Evolutionary conservation across 2,888 invertebrate species (phyloP), one percentile per base, ranked within the genome.

Genomic region (Electrophaes corylata): DNA sequence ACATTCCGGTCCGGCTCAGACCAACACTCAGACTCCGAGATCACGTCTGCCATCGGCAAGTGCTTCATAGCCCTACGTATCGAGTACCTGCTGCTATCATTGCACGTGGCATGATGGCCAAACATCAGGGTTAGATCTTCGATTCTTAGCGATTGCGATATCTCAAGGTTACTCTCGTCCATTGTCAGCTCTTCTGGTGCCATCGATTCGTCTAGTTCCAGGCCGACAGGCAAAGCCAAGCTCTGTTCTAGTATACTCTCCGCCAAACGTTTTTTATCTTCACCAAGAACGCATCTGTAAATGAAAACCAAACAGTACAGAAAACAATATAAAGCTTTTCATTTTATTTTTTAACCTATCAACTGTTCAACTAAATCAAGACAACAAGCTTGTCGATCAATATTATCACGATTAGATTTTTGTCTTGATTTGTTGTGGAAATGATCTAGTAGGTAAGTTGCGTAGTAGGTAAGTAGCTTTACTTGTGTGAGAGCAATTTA

Each of bases 1-100:
- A 97, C 96, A 59, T 94, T 94, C 43, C 96, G 92, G 76, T 97
- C 97, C 0, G 97, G 97, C 76, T 97, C 97, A 0, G 97, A 97
- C 95, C 97, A 97, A 29, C 96, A 94, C 78, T 97, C 97, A 0
- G 96, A 96, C 76, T 97, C 97, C 0, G 91, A 91, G 57, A 85
- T 81, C 12, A 81, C 52, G 66, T 91, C 91, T 3, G 83, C 83
- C 70, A 83, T 84, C 26, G 87, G 84, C 44, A 81, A 75, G 57
- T 76, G 72, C 67, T 76, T 80, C 4, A 74, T 52, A 23, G 75
- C 64, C 66, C 76, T 85, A 51, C 68, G 76, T 6, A 67, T 64
- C 0, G 77, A 79, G 57, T 67, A 70, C 64, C 73, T 78, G 45
- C 73, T 78, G 45, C 35, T 75, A 26, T 88, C 85, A 37, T 85